A percentile compares a stretch with the other conserved stretches of the same genome.
phyloP scores from a whole-genome alignment of 2,113 vertebrate genomes.

The Diadophis punctatus region DNA sequence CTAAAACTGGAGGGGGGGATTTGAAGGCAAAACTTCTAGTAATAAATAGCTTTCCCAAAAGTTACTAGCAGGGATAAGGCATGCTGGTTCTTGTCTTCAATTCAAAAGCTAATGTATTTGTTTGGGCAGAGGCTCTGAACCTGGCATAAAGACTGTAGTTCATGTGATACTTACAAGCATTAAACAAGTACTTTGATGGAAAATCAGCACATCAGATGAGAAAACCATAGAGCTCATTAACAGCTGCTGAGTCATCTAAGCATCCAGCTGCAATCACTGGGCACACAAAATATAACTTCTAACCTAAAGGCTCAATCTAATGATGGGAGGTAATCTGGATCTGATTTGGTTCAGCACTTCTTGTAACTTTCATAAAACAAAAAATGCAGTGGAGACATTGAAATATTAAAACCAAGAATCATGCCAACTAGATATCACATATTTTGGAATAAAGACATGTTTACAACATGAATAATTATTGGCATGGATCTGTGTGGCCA shows the following conservation, averaged over 20 bases:
- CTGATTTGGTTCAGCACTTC: not conserved
- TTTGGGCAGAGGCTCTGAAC: conserved; percentile 49
- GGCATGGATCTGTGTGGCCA: not conserved
- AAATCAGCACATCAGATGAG: not conserved
- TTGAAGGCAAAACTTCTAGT: not conserved
- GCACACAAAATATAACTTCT: not conserved
- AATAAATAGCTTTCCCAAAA: conserved; percentile 49
- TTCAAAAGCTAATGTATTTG: conserved; percentile 59
- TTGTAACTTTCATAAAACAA: not conserved
- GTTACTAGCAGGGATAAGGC: conserved; percentile 54
- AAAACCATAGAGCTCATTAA: conserved; percentile 2
- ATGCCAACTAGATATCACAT: not conserved
- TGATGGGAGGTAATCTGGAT: not conserved
- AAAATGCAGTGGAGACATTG: not conserved
- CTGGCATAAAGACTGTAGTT: conserved; percentile 30
- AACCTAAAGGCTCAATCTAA: not conserved
- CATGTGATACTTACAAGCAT: not conserved
- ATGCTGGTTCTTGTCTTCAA: conserved; percentile 64
- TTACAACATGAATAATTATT: not conserved
- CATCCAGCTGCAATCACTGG: not conserved
- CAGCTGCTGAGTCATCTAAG: not conserved
- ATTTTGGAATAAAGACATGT: not conserved
- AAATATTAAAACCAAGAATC: not conserved
- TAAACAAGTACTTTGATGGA: not conserved
- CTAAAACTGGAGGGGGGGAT: not conserved